Conservation (phyloP, 2,888 invertebrate species). For the Pristionchus exspectatus region DNA sequence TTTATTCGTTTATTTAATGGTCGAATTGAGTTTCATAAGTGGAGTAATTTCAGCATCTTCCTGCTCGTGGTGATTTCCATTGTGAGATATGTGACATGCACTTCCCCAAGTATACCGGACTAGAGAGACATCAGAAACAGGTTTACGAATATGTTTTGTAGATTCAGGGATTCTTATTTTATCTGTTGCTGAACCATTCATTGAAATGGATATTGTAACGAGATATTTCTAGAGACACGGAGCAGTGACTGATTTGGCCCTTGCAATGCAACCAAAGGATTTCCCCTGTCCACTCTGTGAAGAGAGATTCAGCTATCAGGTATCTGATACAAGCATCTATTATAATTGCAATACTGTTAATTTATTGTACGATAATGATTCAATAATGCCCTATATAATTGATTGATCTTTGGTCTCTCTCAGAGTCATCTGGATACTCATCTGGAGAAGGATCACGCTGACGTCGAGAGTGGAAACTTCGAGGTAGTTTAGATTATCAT, state of each 20-base stretch:
- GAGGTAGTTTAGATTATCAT: background rate
- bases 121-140: conserved; percentile 53
- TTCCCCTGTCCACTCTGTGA: conserved; percentile 24
- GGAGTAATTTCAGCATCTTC: conserved; percentile 39
- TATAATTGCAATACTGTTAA: background rate
- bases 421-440: conserved; percentile 49
- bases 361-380: background rate
- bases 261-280: conserved; percentile 51
- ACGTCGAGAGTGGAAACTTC: conserved; percentile 37
- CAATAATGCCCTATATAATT: background rate
- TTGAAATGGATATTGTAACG: no score
- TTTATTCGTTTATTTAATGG: background rate
- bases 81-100: conserved; percentile 52
- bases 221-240: conserved; percentile 29
- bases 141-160: background rate
- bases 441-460: conserved; percentile 51
- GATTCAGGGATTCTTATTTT: background rate
- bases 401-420: background rate
- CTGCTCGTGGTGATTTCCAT: conserved; percentile 44
- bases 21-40: background rate
- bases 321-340: background rate
- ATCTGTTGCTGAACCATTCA: background rate
- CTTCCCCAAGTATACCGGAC: conserved; percentile 52
- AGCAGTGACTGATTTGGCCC: background rate
- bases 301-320: conserved; percentile 40